A percentile compares a stretch with the other conserved stretches of the same genome.
These are phyloP conservation scores for Petrocephalus schoutedeni DNA, from an alignment of 2,797 vertebrate genomes.

Conservation along the genomic window DNA sequence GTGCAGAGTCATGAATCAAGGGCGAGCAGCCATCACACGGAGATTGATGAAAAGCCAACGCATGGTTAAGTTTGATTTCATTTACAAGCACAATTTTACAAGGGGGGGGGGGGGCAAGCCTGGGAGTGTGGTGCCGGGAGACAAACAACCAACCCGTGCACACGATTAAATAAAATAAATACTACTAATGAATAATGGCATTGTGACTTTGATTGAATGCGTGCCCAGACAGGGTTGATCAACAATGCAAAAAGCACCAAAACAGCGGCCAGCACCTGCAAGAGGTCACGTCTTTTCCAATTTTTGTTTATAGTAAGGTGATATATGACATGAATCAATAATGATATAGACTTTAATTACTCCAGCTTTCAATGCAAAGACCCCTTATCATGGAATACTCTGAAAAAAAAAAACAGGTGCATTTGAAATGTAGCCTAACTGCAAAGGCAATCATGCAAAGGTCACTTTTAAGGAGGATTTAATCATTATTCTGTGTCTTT, in stretches of 20 bases:
- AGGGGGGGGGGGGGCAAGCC: constrained; percentile 40
- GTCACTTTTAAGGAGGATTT: constrained; percentile 33
- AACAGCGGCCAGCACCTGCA: constrained; percentile 32
- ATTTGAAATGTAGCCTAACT: constrained; percentile 27
- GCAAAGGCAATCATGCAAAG: constrained; percentile 38
- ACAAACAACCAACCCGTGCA: constrained; percentile 46
- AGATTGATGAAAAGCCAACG: constrained; percentile 59
- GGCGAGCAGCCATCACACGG: constrained; percentile 48
- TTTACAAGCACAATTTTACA: constrained; percentile 50
- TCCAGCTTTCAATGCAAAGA: constrained; percentile 32
- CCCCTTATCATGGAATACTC: constrained; percentile 8
- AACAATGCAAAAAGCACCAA: constrained; percentile 38
- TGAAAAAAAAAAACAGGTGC: constrained; percentile 1
- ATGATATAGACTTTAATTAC: constrained; percentile 36
- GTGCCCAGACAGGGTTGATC: constrained; percentile 39
- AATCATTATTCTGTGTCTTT: constrained; percentile 32
- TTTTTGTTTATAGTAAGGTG: constrained; percentile 37
- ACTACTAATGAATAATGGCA: constrained; percentile 46
- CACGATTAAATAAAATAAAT: constrained; percentile 49
- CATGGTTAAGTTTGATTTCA: constrained; percentile 55
- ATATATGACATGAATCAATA: constrained; percentile 42
- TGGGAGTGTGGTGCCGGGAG: constrained; percentile 31
- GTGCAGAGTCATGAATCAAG: constrained; percentile 55
- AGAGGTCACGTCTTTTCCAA: constrained; percentile 37
- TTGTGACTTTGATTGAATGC: constrained; percentile 41